A percentile compares a stretch with the other conserved stretches of the same genome.
Evolutionary conservation across 2,888 invertebrate genomes (phyloP).

Genomic region (Amorpha juglandis): DNA sequence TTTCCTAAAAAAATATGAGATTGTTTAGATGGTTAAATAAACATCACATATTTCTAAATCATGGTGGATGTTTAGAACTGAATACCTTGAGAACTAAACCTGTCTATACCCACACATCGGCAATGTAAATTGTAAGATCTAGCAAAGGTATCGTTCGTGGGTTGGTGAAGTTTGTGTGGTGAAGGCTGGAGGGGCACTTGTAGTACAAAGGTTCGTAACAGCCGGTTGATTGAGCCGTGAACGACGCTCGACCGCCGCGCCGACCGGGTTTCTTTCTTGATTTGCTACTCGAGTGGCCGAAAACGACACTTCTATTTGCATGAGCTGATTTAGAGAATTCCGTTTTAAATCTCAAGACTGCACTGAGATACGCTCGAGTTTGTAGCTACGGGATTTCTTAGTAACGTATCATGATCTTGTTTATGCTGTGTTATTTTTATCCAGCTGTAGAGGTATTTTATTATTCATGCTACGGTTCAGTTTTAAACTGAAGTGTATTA

Average conservation of each 20-base stretch:
- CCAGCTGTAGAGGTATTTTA: not conserved
- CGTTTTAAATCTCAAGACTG: conserved; percentile 57
- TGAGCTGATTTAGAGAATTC: conserved; percentile 71
- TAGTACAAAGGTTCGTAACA: conserved; percentile 73
- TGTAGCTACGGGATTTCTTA: conserved; percentile 2
- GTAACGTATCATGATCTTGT: not conserved
- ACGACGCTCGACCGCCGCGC: conserved; percentile 76
- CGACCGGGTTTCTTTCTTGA: conserved; percentile 80
- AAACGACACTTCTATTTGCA: conserved; percentile 81
- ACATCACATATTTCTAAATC: too few relatives aligned
- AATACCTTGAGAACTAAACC: not conserved
- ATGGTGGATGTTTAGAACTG: not conserved
- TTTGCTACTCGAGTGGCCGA: conserved; percentile 80
- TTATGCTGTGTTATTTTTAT: not conserved
- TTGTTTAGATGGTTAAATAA: too few relatives aligned
- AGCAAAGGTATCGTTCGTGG: conserved; percentile 44
- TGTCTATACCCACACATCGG: not conserved
- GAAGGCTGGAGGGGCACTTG: conserved; percentile 62
- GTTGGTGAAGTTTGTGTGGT: conserved; percentile 62
- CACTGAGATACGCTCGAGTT: conserved; percentile 24
- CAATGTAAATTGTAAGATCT: conserved; percentile 3
- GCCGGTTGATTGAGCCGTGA: conserved; percentile 83
- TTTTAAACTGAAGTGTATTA: too few relatives aligned
- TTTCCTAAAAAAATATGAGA: too few relatives aligned
- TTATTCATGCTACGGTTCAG: not conserved